A percentile compares a stretch with the other conserved stretches of the same genome.
Conservation (phyloP, 2,888 invertebrate species). For the Chalcis sispes region DNA sequence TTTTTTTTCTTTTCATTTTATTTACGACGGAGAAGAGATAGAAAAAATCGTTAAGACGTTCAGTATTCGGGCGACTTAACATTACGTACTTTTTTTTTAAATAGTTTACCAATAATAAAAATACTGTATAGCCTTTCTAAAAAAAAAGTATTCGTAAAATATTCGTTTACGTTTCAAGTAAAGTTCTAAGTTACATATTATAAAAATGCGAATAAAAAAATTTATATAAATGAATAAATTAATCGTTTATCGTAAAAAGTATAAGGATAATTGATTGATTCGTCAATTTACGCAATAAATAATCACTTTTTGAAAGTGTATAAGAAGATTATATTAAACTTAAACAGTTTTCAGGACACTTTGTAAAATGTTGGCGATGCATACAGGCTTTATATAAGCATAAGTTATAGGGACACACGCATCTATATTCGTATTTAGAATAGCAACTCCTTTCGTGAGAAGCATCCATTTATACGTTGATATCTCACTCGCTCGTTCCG, state of each 20-base stretch:
- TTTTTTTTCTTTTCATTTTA: conserved; percentile 39
- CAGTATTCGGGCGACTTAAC: conserved; percentile 3
- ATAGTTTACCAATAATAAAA: no score
- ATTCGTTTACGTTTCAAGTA: no score
- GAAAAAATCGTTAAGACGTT: conserved; percentile 45
- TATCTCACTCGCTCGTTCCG: conserved; percentile 65
- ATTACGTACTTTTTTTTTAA: not conserved
- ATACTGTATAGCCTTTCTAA: not conserved
- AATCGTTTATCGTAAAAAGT: no score
- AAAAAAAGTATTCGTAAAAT: not conserved
- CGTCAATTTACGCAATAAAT: no score
- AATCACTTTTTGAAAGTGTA: no score
- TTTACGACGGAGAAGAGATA: conserved; percentile 12
- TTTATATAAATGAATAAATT: no score
- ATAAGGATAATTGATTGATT: no score
- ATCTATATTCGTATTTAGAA: conserved; percentile 13
- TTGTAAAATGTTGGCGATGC: not conserved
- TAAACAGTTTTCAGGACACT: no score
- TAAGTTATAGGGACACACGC: not conserved
- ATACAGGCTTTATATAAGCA: not conserved
- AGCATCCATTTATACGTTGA: conserved; percentile 63
- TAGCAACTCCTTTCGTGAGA: conserved; percentile 56
- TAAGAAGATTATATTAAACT: no score
- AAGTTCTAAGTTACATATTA: no score
- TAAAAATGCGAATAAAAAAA: no score